Evolutionary conservation across 2,113 vertebrate species (phyloP).

Genomic region (Pterophyllum scalare): DNA sequence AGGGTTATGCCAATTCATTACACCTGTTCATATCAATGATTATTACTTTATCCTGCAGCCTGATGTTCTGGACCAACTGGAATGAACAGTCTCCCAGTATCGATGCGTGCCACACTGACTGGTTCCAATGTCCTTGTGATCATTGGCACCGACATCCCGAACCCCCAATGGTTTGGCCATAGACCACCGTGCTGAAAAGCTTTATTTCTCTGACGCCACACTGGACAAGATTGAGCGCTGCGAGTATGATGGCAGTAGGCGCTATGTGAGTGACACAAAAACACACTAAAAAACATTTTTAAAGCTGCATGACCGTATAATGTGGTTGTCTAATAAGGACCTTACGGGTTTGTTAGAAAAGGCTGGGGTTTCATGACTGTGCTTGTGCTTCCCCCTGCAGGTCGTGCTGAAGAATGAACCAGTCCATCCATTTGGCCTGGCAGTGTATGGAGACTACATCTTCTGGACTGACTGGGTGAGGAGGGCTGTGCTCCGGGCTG

Average conservation of each 20-base stretch:
- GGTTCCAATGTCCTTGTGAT: constrained; percentile 93
- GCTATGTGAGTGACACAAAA: constrained; percentile 87
- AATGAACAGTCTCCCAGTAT: constrained; percentile 98
- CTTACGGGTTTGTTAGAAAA: not conserved
- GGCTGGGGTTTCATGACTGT: constrained; percentile 2
- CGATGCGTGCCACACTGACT: constrained; percentile 92
- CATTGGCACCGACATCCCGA: constrained; percentile 91
- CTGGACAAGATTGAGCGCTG: constrained; percentile 98
- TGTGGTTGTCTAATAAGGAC: not conserved
- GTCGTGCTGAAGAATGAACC: constrained; percentile 96
- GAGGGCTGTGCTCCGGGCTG: constrained; percentile 92
- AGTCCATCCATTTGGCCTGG: constrained; percentile 94
- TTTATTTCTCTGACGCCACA: constrained; percentile 97
- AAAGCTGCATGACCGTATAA: not conserved
- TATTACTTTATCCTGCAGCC: constrained; percentile 25
- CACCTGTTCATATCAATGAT: not conserved
- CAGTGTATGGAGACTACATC: constrained; percentile 95
- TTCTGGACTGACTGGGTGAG: constrained; percentile 99
- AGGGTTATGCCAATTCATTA: not conserved
- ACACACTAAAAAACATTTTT: not conserved
- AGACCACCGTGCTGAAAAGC: constrained; percentile 94
- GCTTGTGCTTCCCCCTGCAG: constrained; percentile 73
- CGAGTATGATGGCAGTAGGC: constrained; percentile 92
- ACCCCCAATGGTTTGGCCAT: constrained; percentile 97
- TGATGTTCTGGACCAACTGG: constrained; percentile 99